Conservation (phyloP, 1,140 invertebrate genomes). For the Diabrotica virgifera region DNA sequence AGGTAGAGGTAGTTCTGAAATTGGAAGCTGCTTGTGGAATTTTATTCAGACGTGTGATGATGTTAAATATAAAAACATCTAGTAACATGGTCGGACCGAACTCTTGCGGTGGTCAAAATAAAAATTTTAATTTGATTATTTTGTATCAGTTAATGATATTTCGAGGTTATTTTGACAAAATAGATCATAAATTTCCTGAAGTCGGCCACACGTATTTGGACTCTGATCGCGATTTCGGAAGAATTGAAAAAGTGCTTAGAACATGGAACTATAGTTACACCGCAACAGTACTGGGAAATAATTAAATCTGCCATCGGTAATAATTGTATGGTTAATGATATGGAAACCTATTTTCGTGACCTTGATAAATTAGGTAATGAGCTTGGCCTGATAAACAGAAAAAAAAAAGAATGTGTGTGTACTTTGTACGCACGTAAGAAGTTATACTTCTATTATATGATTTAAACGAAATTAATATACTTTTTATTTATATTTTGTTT, state of each 20-base stretch:
- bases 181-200: constrained; percentile 34
- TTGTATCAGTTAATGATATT: constrained; percentile 27
- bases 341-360: not conserved
- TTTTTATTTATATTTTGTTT: no score
- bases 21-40: not conserved
- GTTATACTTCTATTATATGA: no score
- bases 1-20: constrained; percentile 24
- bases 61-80: not conserved
- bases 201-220: constrained; percentile 28
- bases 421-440: no score
- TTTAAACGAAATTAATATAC: no score
- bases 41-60: not conserved
- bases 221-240: constrained; percentile 32
- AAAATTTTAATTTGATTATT: constrained; percentile 29
- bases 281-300: constrained; percentile 26
- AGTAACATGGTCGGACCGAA: constrained; percentile 33
- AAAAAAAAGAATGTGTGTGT: no score
- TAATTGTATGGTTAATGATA: not conserved
- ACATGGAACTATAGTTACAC: constrained; percentile 21
- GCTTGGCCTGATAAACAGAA: not conserved
- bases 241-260: constrained; percentile 29
- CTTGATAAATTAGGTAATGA: not conserved
- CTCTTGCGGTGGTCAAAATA: constrained; percentile 30
- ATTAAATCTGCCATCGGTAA: constrained; percentile 14
- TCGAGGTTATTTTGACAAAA: constrained; percentile 17